Conservation (phyloP, 2,888 invertebrate species). For the Theretra japonica region DNA sequence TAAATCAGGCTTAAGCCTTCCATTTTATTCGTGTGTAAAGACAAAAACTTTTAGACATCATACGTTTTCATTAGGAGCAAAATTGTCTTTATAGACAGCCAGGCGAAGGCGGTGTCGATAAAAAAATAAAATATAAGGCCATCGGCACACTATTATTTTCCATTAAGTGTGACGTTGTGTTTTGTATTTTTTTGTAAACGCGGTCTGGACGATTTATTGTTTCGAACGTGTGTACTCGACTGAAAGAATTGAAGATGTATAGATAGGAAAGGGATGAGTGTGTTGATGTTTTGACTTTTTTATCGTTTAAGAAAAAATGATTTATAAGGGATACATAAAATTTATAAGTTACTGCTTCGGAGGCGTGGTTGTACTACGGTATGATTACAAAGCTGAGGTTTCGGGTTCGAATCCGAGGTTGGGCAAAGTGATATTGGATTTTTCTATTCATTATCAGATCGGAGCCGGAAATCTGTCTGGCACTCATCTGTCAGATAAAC, state of each 20-base stretch:
- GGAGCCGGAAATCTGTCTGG: no score
- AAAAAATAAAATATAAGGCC: constrained; percentile 18
- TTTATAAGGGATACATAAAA: no score
- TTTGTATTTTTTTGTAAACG: constrained; percentile 5
- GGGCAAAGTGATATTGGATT: no score
- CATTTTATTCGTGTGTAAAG: constrained; percentile 19
- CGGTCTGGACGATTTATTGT: background rate
- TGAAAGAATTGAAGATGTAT: background rate
- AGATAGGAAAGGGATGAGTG: no score
- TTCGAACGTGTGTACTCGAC: background rate
- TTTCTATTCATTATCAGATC: no score
- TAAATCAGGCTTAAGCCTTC: constrained; percentile 18
- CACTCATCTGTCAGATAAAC: no score
- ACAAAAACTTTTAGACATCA: constrained; percentile 21
- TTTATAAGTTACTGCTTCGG: no score
- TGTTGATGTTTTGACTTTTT: no score
- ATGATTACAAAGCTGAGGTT: no score
- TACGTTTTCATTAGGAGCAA: constrained; percentile 19
- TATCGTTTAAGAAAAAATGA: no score
- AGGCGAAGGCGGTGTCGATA: constrained; percentile 8
- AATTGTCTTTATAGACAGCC: constrained; percentile 25
- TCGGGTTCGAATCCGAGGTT: no score
- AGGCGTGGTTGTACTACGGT: no score
- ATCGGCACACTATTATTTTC: constrained; percentile 17
- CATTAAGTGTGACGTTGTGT: constrained; percentile 11